These are phyloP conservation scores for Diarsia dahlii DNA, from an alignment of 2,888 invertebrate species.

Conservation along the genomic window DNA sequence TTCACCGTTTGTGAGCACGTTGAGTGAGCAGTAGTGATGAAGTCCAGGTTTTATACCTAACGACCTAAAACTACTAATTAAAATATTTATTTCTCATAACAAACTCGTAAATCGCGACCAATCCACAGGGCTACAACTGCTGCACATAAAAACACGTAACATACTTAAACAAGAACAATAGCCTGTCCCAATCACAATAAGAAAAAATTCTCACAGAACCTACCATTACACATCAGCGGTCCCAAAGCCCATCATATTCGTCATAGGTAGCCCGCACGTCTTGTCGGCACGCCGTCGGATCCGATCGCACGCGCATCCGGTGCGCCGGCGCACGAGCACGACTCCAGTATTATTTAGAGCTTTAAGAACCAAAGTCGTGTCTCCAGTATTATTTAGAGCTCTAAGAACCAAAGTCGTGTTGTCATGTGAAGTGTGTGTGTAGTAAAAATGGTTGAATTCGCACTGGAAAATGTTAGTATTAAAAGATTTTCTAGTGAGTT, in stretches of 20 bases:
- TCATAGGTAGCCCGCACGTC: slow-evolving; percentile 72
- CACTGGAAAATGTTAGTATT: slow-evolving; percentile 83
- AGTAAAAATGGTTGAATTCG: slow-evolving; percentile 83
- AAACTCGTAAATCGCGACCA: not conserved
- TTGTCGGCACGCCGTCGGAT: slow-evolving; percentile 71
- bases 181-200: slow-evolving; percentile 15
- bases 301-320: slow-evolving; percentile 73
- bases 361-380: slow-evolving; percentile 64
- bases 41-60: not conserved
- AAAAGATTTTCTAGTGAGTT: slow-evolving; percentile 6
- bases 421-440: slow-evolving; percentile 61
- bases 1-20: not conserved
- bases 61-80: not conserved
- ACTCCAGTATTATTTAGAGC: slow-evolving; percentile 68
- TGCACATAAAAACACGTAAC: slow-evolving; percentile 15
- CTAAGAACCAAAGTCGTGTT: slow-evolving; percentile 64
- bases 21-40: not conserved
- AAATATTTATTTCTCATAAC: too few relatives aligned
- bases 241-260: slow-evolving; percentile 60
- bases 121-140: not conserved
- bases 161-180: slow-evolving; percentile 23
- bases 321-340: slow-evolving; percentile 54
- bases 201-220: slow-evolving; percentile 27
- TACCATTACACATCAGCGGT: not conserved
- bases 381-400: slow-evolving; percentile 68